Base-by-base conservation (phyloP, 2,797 vertebrate genomes). In the Manis pentadactyla region DNA sequence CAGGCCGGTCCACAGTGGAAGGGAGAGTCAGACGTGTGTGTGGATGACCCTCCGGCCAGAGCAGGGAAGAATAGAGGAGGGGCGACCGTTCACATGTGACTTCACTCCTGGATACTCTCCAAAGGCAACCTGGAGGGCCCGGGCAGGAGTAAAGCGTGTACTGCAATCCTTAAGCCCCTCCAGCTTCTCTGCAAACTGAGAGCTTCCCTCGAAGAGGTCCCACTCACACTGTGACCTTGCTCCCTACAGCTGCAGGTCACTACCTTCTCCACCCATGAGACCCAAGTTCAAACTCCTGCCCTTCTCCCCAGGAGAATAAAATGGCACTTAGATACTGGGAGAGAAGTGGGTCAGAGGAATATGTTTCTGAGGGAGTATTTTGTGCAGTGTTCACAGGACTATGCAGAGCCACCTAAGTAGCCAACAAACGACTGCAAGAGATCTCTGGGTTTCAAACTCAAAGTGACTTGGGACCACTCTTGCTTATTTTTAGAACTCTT, bases 321-420 rank as follows among this genome's bases (percentile, higher is more conserved):
- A 55, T 31, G 42, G 87, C 21, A 39, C 4, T 42, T 3, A n/a
- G n/a, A 15, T 59, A 19, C 46, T 42, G 34, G 23, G 29, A 77
- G 6, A 93, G n/a, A n/a, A 78, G 34, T 0, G 39, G n/a, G 64
- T 31, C 63, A 4, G 10, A 86, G 69, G 19, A 69, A 69, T 66
- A 68, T 21, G 14, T 15, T 51, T 73, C 34, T 39, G 49, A 18
- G 29, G 29, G 57, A 74, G 15, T 19, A 18, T 59, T 39, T 31
- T 8, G 4, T 37, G 29, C 39, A 8, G 61, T 1, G 23, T 49
- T 55, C 68, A 77, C 29, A 79, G 84, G 51, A 55, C 69, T 19
- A 23, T 0, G 12, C 0, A 46, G 49, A 51, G 10, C 18, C 17
- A 4, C n/a, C 42, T 34, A 29, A 46, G 46, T 0, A 55, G 29